Percentiles rank a stretch among this genome's conserved stretches.
phyloP scores from a whole-genome alignment of 2,113 vertebrate species.

The Castor canadensis region DNA sequence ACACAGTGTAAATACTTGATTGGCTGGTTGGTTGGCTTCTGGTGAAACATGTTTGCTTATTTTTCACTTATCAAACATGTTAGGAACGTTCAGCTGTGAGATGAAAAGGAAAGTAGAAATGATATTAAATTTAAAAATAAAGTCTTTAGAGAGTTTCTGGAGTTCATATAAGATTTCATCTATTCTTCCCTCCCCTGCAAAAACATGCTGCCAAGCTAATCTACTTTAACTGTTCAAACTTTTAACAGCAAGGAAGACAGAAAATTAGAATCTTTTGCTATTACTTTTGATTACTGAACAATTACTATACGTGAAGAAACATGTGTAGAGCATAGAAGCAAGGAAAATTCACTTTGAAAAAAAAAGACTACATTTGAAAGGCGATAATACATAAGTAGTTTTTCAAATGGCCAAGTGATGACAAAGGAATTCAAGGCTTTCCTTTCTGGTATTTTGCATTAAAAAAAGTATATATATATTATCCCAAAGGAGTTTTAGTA shows the following conservation, averaged over 20 bases:
- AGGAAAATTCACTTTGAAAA: not conserved
- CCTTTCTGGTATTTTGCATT: not conserved
- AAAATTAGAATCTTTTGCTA: not conserved
- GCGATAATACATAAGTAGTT: not conserved
- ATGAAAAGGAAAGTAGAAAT: slow-evolving; percentile 59
- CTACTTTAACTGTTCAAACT: slow-evolving; percentile 62
- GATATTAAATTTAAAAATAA: slow-evolving; percentile 50
- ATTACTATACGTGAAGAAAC: not conserved
- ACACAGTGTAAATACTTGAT: slow-evolving; percentile 6
- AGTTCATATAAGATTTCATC: slow-evolving; percentile 64
- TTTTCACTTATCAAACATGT: slow-evolving; percentile 54
- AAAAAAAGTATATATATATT: not conserved
- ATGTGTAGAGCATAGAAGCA: not conserved
- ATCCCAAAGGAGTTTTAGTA: not conserved
- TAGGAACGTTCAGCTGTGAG: not conserved
- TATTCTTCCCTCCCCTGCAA: slow-evolving; percentile 44
- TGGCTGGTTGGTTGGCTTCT: not conserved
- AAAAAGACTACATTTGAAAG: not conserved
- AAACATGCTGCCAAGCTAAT: slow-evolving; percentile 52
- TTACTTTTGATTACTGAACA: not conserved
- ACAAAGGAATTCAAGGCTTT: not conserved
- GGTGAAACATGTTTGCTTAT: slow-evolving; percentile 12
- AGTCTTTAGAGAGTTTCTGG: slow-evolving; percentile 57
- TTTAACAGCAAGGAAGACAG: not conserved
- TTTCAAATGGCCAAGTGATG: not conserved